Percentiles rank a stretch among this genome's conserved stretches.
Conservation (phyloP, 1,140 invertebrate genomes). For the Hypothenemus hampei region DNA sequence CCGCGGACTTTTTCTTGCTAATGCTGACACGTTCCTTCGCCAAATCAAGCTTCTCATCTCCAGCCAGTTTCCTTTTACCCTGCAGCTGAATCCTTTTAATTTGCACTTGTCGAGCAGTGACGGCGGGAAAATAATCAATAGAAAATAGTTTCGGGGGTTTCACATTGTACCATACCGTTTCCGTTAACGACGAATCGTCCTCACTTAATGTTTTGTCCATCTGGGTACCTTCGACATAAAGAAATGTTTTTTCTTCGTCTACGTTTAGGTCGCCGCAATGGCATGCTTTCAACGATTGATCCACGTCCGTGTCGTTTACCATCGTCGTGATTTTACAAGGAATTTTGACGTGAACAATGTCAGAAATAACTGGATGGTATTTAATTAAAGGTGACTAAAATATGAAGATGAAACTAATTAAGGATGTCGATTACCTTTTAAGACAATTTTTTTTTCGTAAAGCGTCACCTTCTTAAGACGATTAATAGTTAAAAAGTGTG, state of each 20-base stretch:
- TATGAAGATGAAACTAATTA: no score
- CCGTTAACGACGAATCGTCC: constrained; percentile 6
- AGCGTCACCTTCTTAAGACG: no score
- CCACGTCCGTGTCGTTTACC: neutral
- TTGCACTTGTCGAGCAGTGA: constrained; percentile 23
- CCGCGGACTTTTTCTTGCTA: constrained; percentile 14
- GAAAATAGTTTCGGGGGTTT: constrained; percentile 18
- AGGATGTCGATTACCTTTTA: no score
- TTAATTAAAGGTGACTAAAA: no score
- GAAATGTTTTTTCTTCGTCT: constrained; percentile 17
- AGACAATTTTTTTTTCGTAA: no score
- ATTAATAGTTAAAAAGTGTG: no score
- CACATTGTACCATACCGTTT: constrained; percentile 20
- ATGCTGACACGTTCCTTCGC: constrained; percentile 5
- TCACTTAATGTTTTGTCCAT: constrained; percentile 6
- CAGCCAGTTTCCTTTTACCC: constrained; percentile 18
- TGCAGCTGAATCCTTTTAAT: constrained; percentile 21
- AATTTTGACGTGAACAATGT: no score
- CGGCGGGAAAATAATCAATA: constrained; percentile 1
- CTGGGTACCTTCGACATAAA: constrained; percentile 16
- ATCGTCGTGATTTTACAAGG: neutral
- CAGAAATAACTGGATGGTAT: no score
- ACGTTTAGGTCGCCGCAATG: constrained; percentile 10
- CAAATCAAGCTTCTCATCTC: constrained; percentile 2
- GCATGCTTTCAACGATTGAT: constrained; percentile 2